Conservation (phyloP, 37 sponge, comb jelly and placozoan species). For the Aplysina aerophoba region DNA sequence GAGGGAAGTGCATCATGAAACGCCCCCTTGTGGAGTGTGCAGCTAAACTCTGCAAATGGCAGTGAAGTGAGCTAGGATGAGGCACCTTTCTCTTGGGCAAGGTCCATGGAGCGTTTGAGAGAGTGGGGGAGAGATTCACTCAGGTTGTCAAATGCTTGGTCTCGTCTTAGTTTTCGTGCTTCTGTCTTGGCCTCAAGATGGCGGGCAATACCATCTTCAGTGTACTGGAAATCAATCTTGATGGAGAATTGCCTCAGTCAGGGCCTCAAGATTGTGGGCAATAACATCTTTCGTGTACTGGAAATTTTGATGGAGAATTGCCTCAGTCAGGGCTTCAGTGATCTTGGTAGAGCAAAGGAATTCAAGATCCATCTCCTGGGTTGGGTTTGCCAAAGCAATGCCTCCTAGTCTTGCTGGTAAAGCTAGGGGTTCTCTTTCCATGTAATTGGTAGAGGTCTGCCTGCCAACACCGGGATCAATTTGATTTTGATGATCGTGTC, state of each 20-base stretch:
- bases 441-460: slow-evolving; percentile 25
- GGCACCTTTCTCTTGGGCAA: slow-evolving; percentile 25
- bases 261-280: slow-evolving; percentile 21
- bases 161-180: slow-evolving; percentile 27
- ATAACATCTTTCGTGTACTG: slow-evolving; percentile 31
- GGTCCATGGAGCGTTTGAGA: slow-evolving; percentile 13
- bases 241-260: slow-evolving; percentile 18
- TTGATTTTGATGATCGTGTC: slow-evolving; percentile 32
- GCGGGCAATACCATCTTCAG: slow-evolving; percentile 20
- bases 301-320: slow-evolving; percentile 30
- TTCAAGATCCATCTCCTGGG: slow-evolving; percentile 9
- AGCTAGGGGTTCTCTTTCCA: not conserved
- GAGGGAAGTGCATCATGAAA: slow-evolving; percentile 9
- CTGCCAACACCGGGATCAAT: slow-evolving; percentile 21
- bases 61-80: slow-evolving; percentile 28
- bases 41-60: slow-evolving; percentile 29
- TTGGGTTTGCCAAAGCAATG: slow-evolving; percentile 30
- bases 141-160: slow-evolving; percentile 26
- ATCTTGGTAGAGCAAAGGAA: slow-evolving; percentile 42
- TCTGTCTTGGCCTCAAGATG: slow-evolving; percentile 30
- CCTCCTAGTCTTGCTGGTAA: slow-evolving; percentile 32
- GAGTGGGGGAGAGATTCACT: slow-evolving; percentile 6
- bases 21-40: slow-evolving; percentile 22
- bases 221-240: slow-evolving; percentile 32
- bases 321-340: slow-evolving; percentile 28